A percentile compares a stretch with the other conserved stretches of the same genome.
These are phyloP conservation scores for Notamacropus eugenii DNA, from an alignment of 2,797 vertebrate genomes.

Conservation along the genomic window DNA sequence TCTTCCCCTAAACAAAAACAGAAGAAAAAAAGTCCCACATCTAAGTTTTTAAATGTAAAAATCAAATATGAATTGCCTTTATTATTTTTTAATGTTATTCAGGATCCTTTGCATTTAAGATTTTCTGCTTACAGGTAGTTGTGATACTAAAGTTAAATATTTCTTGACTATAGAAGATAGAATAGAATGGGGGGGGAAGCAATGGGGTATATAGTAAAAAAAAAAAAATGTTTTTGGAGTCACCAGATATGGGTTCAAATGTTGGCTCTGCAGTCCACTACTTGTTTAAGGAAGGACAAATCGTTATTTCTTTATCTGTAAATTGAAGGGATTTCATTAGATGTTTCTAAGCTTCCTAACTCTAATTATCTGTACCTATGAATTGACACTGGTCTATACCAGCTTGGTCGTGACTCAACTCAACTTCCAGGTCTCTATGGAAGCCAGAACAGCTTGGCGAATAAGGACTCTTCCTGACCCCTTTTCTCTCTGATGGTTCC, in stretches of 20 bases:
- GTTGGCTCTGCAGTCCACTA: not conserved
- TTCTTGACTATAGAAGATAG: not conserved
- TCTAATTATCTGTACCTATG: not conserved
- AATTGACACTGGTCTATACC: not conserved
- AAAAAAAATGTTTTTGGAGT: not conserved
- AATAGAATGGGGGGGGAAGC: not conserved
- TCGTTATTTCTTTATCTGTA: not conserved
- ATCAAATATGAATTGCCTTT: not conserved
- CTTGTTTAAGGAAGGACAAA: not conserved
- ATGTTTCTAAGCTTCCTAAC: not conserved
- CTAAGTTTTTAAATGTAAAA: not conserved
- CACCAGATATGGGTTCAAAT: not conserved
- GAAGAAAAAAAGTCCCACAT: not conserved
- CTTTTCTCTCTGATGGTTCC: not conserved
- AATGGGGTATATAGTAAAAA: not conserved
- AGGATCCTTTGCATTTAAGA: conserved; percentile 4
- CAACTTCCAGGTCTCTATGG: not conserved
- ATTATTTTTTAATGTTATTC: not conserved
- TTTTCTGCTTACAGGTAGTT: not conserved
- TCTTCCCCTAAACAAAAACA: not conserved
- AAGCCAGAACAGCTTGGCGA: not conserved
- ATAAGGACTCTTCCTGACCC: not conserved
- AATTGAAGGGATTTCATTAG: not conserved
- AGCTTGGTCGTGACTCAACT: not conserved
- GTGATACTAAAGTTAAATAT: not conserved